phyloP scores from a whole-genome alignment of 2,113 vertebrate species.

The Capra hircus region DNA sequence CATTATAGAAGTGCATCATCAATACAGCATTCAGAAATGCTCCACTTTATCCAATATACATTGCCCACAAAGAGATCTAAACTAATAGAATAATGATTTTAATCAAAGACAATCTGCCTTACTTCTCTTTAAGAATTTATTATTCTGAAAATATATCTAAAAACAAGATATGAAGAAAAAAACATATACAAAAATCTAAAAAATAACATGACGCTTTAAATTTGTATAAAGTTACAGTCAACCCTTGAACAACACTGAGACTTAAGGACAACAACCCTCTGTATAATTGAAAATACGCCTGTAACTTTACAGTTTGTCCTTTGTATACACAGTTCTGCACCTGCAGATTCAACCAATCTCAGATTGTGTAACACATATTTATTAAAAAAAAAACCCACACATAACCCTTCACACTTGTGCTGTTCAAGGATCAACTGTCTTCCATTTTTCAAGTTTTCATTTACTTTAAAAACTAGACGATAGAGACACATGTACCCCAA shows the following conservation, averaged over 20 bases:
- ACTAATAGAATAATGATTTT: background rate
- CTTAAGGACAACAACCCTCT: background rate
- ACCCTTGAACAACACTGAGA: background rate
- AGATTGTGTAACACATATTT: background rate
- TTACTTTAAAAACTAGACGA: slow-evolving; percentile 16
- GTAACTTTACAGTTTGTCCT: background rate
- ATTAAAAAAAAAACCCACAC: background rate
- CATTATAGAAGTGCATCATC: background rate
- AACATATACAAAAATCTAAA: background rate
- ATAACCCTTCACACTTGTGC: background rate
- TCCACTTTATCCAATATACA: background rate
- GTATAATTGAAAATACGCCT: too few relatives aligned
- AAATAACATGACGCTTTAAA: background rate
- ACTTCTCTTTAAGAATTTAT: background rate
- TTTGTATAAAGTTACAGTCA: background rate
- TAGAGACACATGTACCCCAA: background rate
- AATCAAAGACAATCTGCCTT: background rate
- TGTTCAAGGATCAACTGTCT: background rate
- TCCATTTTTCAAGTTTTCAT: background rate
- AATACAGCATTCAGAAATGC: background rate
- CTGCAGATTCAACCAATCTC: background rate
- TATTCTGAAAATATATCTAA: slow-evolving; percentile 5
- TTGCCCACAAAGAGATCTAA: background rate
- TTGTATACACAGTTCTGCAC: background rate
- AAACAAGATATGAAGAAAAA: background rate